Evolutionary conservation across 2,888 invertebrate genomes (phyloP).

Genomic region (Griposia aprilina): DNA sequence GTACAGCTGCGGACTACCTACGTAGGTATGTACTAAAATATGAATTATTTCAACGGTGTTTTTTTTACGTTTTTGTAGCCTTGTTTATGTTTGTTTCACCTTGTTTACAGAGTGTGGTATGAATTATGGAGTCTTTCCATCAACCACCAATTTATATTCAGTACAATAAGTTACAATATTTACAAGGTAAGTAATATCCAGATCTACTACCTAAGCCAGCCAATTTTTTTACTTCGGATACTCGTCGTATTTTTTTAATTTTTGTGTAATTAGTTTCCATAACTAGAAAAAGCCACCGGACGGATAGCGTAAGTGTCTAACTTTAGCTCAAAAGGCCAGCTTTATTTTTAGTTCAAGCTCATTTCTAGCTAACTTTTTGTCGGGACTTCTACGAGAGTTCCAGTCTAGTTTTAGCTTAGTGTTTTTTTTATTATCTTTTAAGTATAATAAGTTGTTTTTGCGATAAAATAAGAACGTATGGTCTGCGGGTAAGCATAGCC

Average conservation of each 20-base stretch:
- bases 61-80: neutral
- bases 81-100: slow-evolving; percentile 19
- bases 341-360: slow-evolving; percentile 38
- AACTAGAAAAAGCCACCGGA: slow-evolving; percentile 20
- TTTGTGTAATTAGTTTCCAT: neutral
- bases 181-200: neutral
- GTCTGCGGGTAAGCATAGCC: neutral
- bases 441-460: slow-evolving; percentile 3
- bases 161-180: neutral
- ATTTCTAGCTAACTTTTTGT: slow-evolving; percentile 42
- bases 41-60: slow-evolving; percentile 8
- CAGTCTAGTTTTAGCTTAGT: slow-evolving; percentile 4
- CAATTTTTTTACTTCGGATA: neutral
- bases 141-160: neutral
- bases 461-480: slow-evolving; percentile 12
- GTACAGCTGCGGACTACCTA: neutral
- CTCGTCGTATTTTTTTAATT: neutral
- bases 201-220: neutral
- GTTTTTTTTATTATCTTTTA: slow-evolving; percentile 22
- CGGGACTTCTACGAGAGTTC: slow-evolving; percentile 17
- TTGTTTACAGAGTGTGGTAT: slow-evolving; percentile 31
- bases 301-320: slow-evolving; percentile 20
- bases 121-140: slow-evolving; percentile 9
- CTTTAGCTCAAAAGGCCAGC: slow-evolving; percentile 22
- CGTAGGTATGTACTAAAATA: neutral